Evolutionary conservation across 64 coral and sea anemone species (phyloP).

Genomic region (Actinia tenebrosa): DNA sequence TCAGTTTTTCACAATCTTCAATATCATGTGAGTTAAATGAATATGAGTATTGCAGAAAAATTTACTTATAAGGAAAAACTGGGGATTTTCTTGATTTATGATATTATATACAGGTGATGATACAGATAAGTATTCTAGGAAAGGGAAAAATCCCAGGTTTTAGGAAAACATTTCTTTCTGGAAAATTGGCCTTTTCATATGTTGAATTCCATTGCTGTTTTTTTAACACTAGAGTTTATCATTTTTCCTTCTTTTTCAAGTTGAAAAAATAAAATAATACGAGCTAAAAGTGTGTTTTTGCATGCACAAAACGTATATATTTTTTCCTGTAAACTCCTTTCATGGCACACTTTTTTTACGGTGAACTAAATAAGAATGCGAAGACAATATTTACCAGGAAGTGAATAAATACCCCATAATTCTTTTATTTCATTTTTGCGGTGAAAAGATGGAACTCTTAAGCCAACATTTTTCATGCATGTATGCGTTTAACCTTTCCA

Average conservation of each 20-base stretch:
- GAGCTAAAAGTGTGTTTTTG: no score
- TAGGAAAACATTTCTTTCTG: background rate
- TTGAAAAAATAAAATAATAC: no score
- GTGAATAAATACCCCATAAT: background rate
- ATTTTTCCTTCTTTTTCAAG: no score
- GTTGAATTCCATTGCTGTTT: no score
- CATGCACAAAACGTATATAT: no score
- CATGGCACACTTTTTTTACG: no score
- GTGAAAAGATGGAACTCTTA: background rate
- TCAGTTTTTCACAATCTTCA: background rate
- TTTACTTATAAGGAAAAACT: slow-evolving; percentile 6
- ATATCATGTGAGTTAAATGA: background rate
- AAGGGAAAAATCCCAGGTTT: background rate
- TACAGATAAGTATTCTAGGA: background rate
- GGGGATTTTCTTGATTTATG: background rate
- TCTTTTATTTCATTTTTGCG: background rate
- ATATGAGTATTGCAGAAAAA: background rate
- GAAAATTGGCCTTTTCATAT: background rate
- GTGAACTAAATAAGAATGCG: no score
- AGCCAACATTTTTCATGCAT: background rate
- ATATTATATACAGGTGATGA: background rate
- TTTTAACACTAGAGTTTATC: no score
- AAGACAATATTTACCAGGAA: background rate
- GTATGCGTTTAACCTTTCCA: background rate
- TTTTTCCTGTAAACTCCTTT: no score